These are phyloP conservation scores for Meiosimyza platycephala DNA, from an alignment of 2,888 invertebrate genomes.

Conservation along the genomic window DNA sequence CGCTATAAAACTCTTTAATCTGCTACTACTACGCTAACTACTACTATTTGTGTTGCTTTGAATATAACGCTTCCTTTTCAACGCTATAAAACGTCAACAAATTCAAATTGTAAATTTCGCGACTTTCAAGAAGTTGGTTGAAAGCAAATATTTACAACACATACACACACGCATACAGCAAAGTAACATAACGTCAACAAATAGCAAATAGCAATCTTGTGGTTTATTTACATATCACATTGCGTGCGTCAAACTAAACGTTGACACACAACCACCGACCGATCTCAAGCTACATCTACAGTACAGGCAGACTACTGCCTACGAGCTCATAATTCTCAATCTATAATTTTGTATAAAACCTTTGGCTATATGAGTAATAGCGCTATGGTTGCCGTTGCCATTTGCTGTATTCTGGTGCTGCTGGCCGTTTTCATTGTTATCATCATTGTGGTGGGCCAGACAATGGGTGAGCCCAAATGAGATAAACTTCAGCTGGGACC, in stretches of 20 bases:
- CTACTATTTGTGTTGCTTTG: no score
- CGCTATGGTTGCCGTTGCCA: slow-evolving; percentile 84
- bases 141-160: background rate
- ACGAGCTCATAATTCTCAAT: slow-evolving; percentile 35
- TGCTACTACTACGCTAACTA: no score
- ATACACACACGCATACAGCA: no score
- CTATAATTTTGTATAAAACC: slow-evolving; percentile 44
- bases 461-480: slow-evolving; percentile 75
- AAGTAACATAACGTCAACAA: background rate
- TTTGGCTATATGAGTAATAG: slow-evolving; percentile 65
- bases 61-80: no score
- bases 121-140: background rate
- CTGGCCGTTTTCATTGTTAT: slow-evolving; percentile 84
- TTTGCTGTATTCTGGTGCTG: slow-evolving; percentile 84
- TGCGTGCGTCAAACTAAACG: no score
- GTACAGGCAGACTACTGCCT: background rate
- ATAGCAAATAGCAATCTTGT: background rate
- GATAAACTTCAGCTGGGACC: slow-evolving; percentile 69
- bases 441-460: slow-evolving; percentile 84
- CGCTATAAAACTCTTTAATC: no score
- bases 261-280: no score
- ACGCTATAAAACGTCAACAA: background rate
- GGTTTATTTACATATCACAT: background rate
- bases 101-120: background rate
- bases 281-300: no score